phyloP scores from a whole-genome alignment of 2,888 invertebrate genomes.

The Agrotis puta region DNA sequence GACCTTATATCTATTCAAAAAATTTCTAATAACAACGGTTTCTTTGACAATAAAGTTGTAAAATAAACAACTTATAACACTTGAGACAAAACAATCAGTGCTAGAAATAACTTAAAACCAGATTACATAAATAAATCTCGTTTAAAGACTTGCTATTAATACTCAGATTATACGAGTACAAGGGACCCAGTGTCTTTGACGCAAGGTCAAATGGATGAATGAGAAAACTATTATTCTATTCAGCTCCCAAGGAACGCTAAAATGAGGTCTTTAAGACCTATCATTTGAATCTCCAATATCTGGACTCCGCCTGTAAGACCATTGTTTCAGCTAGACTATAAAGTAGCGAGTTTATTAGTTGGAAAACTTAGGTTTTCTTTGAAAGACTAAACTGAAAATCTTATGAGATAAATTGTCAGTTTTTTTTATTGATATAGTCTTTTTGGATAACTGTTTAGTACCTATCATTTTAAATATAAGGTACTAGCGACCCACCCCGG shows the following conservation, averaged over 20 bases:
- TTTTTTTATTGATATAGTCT: background rate
- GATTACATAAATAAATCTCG: too few species aligned
- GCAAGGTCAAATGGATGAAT: conserved; percentile 15
- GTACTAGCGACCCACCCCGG: too few species aligned
- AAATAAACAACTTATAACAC: too few species aligned
- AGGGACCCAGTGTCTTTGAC: background rate
- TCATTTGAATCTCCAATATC: conserved; percentile 57
- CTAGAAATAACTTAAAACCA: too few species aligned
- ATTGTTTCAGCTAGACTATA: conserved; percentile 39
- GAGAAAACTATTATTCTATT: conserved; percentile 20
- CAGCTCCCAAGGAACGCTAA: conserved; percentile 36
- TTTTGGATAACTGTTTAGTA: background rate
- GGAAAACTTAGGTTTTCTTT: conserved; percentile 8
- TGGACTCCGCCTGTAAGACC: conserved; percentile 24
- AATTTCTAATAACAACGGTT: too few species aligned
- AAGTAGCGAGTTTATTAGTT: conserved; percentile 41
- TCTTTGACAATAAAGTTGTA: too few species aligned
- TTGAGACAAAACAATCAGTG: background rate
- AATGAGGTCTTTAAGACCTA: conserved; percentile 52
- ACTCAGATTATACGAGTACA: background rate
- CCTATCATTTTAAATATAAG: too few species aligned
- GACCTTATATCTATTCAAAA: too few species aligned
- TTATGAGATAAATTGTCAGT: background rate
- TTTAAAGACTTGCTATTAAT: background rate
- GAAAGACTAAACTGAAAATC: conserved; percentile 12